These are phyloP conservation scores for Autographa pulchrina DNA, from an alignment of 2,888 invertebrate genomes.

Conservation along the genomic window DNA sequence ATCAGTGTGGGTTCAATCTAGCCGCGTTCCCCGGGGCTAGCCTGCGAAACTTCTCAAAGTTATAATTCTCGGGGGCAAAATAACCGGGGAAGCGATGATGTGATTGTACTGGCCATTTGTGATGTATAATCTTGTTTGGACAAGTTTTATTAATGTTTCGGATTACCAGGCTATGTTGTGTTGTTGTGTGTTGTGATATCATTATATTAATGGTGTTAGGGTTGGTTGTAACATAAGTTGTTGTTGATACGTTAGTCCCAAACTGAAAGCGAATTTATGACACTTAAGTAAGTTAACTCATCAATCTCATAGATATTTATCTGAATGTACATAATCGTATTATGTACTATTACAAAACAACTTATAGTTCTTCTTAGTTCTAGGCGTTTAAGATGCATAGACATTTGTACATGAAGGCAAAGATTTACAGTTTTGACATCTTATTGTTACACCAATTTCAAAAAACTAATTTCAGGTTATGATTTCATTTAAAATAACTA, in stretches of 20 bases:
- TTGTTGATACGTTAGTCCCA: too few relatives aligned
- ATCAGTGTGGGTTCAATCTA: slow-evolving; percentile 34
- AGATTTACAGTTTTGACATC: too few relatives aligned
- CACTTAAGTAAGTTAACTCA: too few relatives aligned
- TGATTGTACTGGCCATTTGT: slow-evolving; percentile 35
- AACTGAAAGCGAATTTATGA: too few relatives aligned
- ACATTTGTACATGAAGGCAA: too few relatives aligned
- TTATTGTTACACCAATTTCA: background rate
- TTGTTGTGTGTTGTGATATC: background rate
- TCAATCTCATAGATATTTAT: too few relatives aligned
- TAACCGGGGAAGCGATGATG: slow-evolving; percentile 41
- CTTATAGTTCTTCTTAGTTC: too few relatives aligned
- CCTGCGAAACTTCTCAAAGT: slow-evolving; percentile 37
- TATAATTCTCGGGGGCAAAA: slow-evolving; percentile 45
- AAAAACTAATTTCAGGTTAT: background rate
- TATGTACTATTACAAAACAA: too few relatives aligned
- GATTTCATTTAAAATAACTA: background rate
- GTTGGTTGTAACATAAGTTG: background rate
- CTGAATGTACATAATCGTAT: too few relatives aligned
- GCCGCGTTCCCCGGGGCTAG: slow-evolving; percentile 25
- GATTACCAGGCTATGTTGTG: slow-evolving; percentile 15
- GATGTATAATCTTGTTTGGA: slow-evolving; percentile 15
- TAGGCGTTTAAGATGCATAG: too few relatives aligned
- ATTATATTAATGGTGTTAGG: background rate
- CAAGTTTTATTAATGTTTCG: slow-evolving; percentile 33